phyloP scores from a whole-genome alignment of 2,888 invertebrate species.

The Tupiocoris notatus region DNA sequence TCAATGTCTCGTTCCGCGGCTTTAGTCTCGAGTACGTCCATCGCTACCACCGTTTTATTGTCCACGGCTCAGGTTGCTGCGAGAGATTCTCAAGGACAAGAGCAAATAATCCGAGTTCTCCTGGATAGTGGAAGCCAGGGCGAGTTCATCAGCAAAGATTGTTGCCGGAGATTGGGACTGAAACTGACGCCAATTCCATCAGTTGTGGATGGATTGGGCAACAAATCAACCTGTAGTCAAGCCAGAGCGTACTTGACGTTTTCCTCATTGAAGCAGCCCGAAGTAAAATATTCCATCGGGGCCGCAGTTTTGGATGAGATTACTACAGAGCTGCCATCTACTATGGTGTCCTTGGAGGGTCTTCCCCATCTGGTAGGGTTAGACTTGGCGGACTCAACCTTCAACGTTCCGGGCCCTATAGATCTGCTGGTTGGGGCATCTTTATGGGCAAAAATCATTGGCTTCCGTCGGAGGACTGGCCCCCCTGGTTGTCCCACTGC shows the following conservation, averaged over 20 bases:
- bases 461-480: background rate
- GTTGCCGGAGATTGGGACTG: too few species aligned
- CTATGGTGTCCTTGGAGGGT: background rate
- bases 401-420: background rate
- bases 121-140: too few species aligned
- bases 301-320: background rate
- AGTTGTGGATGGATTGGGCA: background rate
- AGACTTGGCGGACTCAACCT: slow-evolving; percentile 4
- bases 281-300: background rate
- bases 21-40: too few species aligned
- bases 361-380: background rate
- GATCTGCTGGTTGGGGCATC: background rate
- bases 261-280: background rate
- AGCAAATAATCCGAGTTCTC: too few species aligned
- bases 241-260: background rate
- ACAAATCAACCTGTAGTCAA: background rate
- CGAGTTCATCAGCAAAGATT: too few species aligned
- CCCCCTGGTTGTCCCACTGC: background rate
- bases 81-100: too few species aligned
- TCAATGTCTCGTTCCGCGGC: too few species aligned
- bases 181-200: background rate
- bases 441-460: background rate
- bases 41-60: too few species aligned
- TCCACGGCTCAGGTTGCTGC: too few species aligned
- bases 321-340: background rate